A percentile compares a stretch with the other conserved stretches of the same genome.
Conservation (phyloP, 35 echinoderm and acorn worm genomes). For the Apostichopus japonicus region DNA sequence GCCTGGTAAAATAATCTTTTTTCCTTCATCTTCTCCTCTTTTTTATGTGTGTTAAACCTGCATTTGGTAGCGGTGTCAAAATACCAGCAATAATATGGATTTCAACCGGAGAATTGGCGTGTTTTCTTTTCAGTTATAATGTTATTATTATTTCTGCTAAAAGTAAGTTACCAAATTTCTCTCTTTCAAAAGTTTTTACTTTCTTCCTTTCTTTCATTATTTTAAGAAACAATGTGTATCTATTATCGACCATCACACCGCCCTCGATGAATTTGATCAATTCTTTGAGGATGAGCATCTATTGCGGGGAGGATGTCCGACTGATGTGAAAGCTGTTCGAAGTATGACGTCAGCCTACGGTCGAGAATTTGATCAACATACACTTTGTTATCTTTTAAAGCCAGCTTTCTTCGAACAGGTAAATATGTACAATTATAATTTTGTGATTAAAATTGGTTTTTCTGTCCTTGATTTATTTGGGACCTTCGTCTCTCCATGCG, state of each 20-base stretch:
- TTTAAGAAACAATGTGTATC: constrained; percentile 38
- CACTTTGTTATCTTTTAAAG: constrained; percentile 44
- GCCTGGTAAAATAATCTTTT: too few species aligned
- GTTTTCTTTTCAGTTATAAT: too few species aligned
- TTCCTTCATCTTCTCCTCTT: too few species aligned
- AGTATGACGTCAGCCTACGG: constrained; percentile 13
- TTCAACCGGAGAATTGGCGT: too few species aligned
- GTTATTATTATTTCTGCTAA: too few species aligned
- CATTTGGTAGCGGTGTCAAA: too few species aligned
- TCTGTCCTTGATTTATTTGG: too few species aligned
- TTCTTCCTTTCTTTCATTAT: background rate
- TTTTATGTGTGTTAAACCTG: too few species aligned
- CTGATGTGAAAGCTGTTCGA: constrained; percentile 40
- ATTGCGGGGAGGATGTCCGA: constrained; percentile 62
- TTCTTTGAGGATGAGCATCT: constrained; percentile 58
- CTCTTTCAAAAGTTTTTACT: background rate
- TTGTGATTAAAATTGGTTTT: too few species aligned
- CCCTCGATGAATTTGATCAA: constrained; percentile 23
- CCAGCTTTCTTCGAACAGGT: constrained; percentile 60
- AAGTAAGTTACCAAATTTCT: too few species aligned
- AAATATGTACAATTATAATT: background rate
- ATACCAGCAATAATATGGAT: too few species aligned
- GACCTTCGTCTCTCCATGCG: too few species aligned
- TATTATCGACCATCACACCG: constrained; percentile 56
- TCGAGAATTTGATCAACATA: constrained; percentile 33